Evolutionary conservation across 2,113 vertebrate species (phyloP).

Genomic region (Vimba vimba): DNA sequence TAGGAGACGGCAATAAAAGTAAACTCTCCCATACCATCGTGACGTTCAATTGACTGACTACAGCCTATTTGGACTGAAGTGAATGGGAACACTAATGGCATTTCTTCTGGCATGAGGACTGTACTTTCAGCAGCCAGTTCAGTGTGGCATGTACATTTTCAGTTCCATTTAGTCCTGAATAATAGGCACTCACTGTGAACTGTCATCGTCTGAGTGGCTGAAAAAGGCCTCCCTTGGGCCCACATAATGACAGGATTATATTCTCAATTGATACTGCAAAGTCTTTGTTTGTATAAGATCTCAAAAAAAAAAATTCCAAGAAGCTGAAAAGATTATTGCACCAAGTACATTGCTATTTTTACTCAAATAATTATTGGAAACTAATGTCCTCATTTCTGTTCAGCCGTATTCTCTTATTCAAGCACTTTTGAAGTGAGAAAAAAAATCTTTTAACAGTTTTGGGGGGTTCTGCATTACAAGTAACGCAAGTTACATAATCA

Average conservation of each 20-base stretch:
- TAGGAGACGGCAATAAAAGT: slow-evolving; percentile 16
- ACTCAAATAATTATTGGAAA: slow-evolving; percentile 10
- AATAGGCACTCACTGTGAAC: slow-evolving; percentile 59
- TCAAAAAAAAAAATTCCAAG: slow-evolving; percentile 29
- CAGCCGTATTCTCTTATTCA: neutral
- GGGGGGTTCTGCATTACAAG: neutral
- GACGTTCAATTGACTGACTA: slow-evolving; percentile 61
- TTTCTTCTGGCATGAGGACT: slow-evolving; percentile 58
- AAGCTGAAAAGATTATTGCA: slow-evolving; percentile 36
- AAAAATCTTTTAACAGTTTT: neutral
- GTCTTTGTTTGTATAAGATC: slow-evolving; percentile 56
- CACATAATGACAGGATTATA: slow-evolving; percentile 55
- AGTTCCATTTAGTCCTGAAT: slow-evolving; percentile 55
- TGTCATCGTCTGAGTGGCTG: slow-evolving; percentile 37
- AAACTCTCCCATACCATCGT: slow-evolving; percentile 47
- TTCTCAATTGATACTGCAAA: slow-evolving; percentile 53
- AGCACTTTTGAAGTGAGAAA: neutral
- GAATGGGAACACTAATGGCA: slow-evolving; percentile 59
- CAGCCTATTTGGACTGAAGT: slow-evolving; percentile 66
- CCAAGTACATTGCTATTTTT: slow-evolving; percentile 1
- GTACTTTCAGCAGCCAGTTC: slow-evolving; percentile 61
- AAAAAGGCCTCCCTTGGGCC: slow-evolving; percentile 51
- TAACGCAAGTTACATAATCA: no score
- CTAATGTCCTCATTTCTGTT: neutral
- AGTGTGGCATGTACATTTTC: slow-evolving; percentile 55